These are phyloP conservation scores for Pimpla rufipes DNA, from an alignment of 2,888 invertebrate genomes.

Conservation along the genomic window DNA sequence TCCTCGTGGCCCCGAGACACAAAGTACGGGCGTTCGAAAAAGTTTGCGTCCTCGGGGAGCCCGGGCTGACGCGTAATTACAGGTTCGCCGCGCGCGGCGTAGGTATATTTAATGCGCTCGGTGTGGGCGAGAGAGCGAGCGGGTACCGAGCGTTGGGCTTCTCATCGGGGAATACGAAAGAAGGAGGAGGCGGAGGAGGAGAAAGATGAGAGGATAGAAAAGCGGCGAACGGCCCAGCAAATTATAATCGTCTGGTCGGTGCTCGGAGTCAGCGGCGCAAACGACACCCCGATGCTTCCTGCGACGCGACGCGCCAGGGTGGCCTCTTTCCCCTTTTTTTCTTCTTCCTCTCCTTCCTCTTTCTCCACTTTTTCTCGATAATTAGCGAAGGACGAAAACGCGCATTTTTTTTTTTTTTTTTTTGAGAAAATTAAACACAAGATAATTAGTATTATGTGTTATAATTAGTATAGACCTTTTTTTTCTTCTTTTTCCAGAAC, in stretches of 20 bases:
- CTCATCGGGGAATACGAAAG: constrained; percentile 49
- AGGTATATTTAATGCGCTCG: constrained; percentile 58
- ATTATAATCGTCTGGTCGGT: constrained; percentile 57
- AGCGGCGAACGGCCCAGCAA: constrained; percentile 38
- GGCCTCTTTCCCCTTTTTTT: neutral
- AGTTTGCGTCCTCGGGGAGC: constrained; percentile 52
- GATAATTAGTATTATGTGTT: too few relatives aligned
- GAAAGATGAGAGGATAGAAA: constrained; percentile 42
- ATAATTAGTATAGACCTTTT: too few relatives aligned
- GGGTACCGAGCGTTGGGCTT: constrained; percentile 25
- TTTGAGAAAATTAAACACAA: too few relatives aligned
- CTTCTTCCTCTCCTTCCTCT: neutral
- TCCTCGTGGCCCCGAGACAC: neutral
- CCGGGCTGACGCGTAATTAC: constrained; percentile 55
- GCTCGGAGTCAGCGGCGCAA: neutral
- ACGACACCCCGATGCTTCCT: neutral
- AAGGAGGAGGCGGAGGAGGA: constrained; percentile 34
- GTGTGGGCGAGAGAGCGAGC: constrained; percentile 24
- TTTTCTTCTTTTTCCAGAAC: neutral
- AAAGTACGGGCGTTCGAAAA: constrained; percentile 25
- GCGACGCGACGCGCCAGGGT: neutral
- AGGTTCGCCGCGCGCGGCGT: constrained; percentile 44
- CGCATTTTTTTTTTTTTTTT: too few relatives aligned
- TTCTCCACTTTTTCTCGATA: constrained; percentile 50
- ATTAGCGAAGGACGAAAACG: constrained; percentile 71